Evolutionary conservation across 37 sponge, comb jelly and placozoan genomes (phyloP), one percentile per base, ranked within the genome.

Genomic region (Aphrocallistes beatrix): DNA sequence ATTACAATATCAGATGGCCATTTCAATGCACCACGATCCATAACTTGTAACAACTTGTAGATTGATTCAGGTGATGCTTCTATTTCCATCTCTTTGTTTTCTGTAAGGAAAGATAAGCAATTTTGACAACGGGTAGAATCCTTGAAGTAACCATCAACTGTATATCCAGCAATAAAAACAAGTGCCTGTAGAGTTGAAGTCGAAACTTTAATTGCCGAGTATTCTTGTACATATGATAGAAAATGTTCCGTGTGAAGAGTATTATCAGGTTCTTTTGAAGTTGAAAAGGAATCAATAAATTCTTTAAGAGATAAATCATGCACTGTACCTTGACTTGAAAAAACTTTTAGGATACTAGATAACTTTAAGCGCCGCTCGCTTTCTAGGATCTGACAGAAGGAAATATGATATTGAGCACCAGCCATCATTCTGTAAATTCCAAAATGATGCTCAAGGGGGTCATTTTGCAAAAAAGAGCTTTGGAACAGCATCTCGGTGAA

Each of bases 391-490:
- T 60, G 75, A 60, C 75, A 60, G n/a, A 25, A 60, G 75, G 28
- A 25, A 60, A 60, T 60, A 60, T 60, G 75, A 28, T 60, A 60
- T 28, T 60, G 75, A 60, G 75, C 75, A 60, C 75, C 75, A 28
- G 75, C 10, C 25, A 32, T 60, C 75, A 60, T 60, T 60, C 75
- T 60, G 34, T 60, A 60, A 25, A 60, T n/a, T 32, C 75, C 75
- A 60, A 60, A 60, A 60, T 60, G 75, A 28, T 60, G 75, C 34
- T 60, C 75, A 30, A 28, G 75, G 25, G 75, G 75, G 34, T 60
- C 75, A 60, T 60, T 60, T 60, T 60, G 75, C 75, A 21, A 13
- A 30, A 6, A 21, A 13, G 34, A 60, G 34, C 25, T 28, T 32
- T 21, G 75, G 75, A 60, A 60, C 75, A 32, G 75, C 75, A 28